phyloP scores from a whole-genome alignment of 2,797 vertebrate genomes.

The Gadopsis bispinosus region DNA sequence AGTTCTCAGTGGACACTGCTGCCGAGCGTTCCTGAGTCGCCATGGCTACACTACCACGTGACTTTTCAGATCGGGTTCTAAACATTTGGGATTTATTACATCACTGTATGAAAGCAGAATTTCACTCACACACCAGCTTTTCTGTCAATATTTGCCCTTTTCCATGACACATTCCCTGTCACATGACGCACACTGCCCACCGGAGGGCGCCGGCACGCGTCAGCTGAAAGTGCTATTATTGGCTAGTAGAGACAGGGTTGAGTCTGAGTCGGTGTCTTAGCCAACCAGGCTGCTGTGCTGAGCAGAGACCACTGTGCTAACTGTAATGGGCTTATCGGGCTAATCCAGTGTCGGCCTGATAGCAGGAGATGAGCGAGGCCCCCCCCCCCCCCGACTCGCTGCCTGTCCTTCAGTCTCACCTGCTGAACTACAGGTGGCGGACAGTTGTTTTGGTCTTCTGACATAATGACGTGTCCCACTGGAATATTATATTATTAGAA shows the following conservation, averaged over 20 bases:
- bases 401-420: conserved; percentile 1
- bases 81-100: not conserved
- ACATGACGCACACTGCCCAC: not conserved
- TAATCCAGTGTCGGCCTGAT: conserved; percentile 69
- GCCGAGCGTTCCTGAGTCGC: conserved; percentile 6
- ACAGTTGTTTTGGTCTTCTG: not conserved
- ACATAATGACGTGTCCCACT: not conserved
- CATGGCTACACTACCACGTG: conserved; percentile 3
- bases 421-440: not conserved
- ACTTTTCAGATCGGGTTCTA: not conserved
- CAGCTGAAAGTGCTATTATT: not conserved
- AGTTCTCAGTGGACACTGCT: conserved; percentile 23
- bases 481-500: not conserved
- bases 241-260: conserved; percentile 32
- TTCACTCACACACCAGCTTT: not conserved
- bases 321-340: conserved; percentile 78
- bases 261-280: conserved; percentile 23
- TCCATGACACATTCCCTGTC: not conserved
- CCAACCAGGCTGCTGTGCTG: conserved; percentile 41
- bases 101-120: not conserved
- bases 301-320: conserved; percentile 57
- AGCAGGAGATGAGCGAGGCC: conserved; percentile 25
- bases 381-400: not conserved
- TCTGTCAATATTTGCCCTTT: not conserved
- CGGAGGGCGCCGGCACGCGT: not conserved